A percentile compares a stretch with the other conserved stretches of the same genome.
Evolutionary conservation across 2,113 vertebrate genomes (phyloP).

Genomic region (Etheostoma cragini): DNA sequence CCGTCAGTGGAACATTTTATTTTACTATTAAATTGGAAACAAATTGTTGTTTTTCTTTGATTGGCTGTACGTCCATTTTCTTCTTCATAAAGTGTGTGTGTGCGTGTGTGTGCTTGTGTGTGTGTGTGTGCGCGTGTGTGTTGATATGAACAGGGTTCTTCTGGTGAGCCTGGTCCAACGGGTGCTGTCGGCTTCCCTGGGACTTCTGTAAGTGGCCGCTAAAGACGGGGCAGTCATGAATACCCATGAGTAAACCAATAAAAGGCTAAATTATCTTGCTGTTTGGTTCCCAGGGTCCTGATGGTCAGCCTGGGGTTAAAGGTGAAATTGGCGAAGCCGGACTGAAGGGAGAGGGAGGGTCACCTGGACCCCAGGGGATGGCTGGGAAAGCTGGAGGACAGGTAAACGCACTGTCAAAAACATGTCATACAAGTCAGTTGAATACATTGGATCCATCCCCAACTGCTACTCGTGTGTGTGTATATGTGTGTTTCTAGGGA

Average conservation of each 20-base stretch:
- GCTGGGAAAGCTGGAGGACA: constrained; percentile 91
- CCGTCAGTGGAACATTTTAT: constrained; percentile 85
- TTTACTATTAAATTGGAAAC: background rate
- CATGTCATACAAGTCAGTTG: background rate
- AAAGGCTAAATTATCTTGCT: background rate
- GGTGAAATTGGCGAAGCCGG: constrained; percentile 94
- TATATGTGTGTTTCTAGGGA: constrained; percentile 82
- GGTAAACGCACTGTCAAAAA: constrained; percentile 68
- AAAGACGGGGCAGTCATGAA: background rate
- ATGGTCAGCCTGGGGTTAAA: constrained; percentile 96
- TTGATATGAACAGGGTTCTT: constrained; percentile 86
- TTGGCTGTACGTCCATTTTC: background rate
- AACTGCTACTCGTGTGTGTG: background rate
- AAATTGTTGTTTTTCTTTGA: background rate
- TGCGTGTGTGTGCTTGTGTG: background rate
- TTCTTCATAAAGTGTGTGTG: background rate
- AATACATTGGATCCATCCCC: background rate
- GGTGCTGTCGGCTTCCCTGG: constrained; percentile 95
- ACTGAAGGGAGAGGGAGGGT: constrained; percentile 92
- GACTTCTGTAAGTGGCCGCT: constrained; percentile 85
- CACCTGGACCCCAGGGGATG: constrained; percentile 92
- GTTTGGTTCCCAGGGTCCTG: constrained; percentile 86
- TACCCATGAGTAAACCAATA: background rate
- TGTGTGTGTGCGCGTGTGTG: constrained; percentile 14
- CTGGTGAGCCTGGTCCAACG: constrained; percentile 92